Evolutionary conservation across 2,113 vertebrate species (phyloP), one percentile per base, ranked within the genome.

Genomic region (Propithecus coquereli): DNA sequence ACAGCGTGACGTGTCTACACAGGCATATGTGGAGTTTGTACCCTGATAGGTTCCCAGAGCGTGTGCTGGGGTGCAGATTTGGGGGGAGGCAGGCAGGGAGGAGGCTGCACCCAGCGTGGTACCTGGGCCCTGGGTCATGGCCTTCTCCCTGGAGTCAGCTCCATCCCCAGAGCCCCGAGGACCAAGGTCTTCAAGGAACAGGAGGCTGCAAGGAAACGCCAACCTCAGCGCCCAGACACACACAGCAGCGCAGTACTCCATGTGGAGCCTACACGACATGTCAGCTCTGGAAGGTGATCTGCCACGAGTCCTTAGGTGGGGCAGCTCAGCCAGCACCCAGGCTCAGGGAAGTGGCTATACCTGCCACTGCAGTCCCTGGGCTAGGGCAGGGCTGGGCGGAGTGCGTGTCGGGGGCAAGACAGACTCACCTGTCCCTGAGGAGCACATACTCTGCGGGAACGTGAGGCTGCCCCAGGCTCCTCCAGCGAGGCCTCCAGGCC

Each of bases 401-500:
- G 34, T 2, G 1, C 6, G 13, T 18, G 18, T 57, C 54, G 71
- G 3, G 30, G 11, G 12, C 50, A 57, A 66, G 7, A 63, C n/a
- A 0, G 0, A 47, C 54, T 97, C 77, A 99, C 99, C 98, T 98
- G 94, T 99, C 98, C 92, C 94, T 98, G 8, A 98, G 98, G 73
- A 98, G 97, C 34, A 98, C 30, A 90, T 98, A 99, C 54, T 98
- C 98, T 0, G 98, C 77, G 0, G 98, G 99, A 96, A 98, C 30
- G 37, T 98, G 97, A 5, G 99, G 99, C 91, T 99, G 98, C 0
- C 99, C 98, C 37, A 99, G 98, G 82, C 99, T 99, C 93, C 99
- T 99, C 99, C 99, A 99, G 16, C 94, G 99, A 57, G 99, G 99
- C 86, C 98, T 99, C 95, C 97, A 98, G 88, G 90, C 97, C 97